Evolutionary conservation across 2,888 invertebrate species (phyloP).

Genomic region (Laspeyria flexula): DNA sequence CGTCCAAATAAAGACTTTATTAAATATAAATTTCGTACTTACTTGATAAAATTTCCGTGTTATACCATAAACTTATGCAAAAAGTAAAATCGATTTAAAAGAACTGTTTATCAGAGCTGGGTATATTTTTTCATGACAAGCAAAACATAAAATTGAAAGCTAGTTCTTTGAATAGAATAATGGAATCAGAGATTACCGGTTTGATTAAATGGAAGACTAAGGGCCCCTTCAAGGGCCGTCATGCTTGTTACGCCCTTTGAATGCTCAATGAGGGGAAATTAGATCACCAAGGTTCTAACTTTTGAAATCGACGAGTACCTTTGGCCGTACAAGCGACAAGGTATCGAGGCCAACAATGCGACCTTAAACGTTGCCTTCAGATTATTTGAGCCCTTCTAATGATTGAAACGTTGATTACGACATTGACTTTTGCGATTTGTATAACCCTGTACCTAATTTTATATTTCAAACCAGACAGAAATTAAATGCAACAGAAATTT

Average conservation of each 20-base stretch:
- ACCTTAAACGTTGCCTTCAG: conserved; percentile 80
- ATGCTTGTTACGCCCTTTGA: conserved; percentile 78
- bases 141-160: background rate
- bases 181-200: conserved; percentile 40
- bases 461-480: conserved; percentile 26
- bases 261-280: conserved; percentile 84
- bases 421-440: conserved; percentile 75
- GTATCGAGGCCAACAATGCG: conserved; percentile 71
- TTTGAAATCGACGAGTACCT: conserved; percentile 80
- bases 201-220: conserved; percentile 55
- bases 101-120: background rate
- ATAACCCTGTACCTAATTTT: conserved; percentile 68
- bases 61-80: background rate
- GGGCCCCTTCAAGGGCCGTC: conserved; percentile 78
- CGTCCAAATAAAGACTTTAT: too few species aligned
- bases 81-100: background rate
- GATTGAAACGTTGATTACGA: conserved; percentile 71
- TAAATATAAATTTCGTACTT: too few species aligned
- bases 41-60: too few species aligned
- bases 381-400: conserved; percentile 81
- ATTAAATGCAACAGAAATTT: background rate
- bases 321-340: conserved; percentile 64
- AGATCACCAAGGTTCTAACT: conserved; percentile 80
- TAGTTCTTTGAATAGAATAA: conserved; percentile 23
- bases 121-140: conserved; percentile 1